These are phyloP conservation scores for Euwallacea similis DNA, from an alignment of 1,140 invertebrate species.

Conservation along the genomic window DNA sequence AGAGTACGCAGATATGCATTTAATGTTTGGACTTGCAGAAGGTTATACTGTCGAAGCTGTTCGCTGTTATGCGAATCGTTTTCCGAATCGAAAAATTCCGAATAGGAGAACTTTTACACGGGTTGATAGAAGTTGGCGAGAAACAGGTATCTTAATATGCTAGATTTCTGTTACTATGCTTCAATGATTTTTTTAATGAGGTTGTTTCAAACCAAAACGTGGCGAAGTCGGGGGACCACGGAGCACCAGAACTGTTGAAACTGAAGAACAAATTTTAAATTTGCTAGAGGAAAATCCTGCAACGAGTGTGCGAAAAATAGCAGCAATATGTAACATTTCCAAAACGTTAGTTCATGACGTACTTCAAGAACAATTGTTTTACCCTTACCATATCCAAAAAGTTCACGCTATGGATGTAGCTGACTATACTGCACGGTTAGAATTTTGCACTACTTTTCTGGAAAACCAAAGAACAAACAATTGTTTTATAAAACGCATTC, in stretches of 20 bases:
- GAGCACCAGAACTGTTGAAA: constrained; percentile 20
- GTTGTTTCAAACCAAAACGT: not conserved
- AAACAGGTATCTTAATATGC: constrained; percentile 1
- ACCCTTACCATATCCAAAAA: constrained; percentile 31
- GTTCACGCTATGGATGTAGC: constrained; percentile 27
- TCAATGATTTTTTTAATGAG: too few relatives aligned
- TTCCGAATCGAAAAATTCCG: not conserved
- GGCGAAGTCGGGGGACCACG: not conserved
- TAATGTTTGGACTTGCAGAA: not conserved
- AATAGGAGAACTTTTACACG: not conserved
- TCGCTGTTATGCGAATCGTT: not conserved
- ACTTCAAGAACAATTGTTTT: constrained; percentile 19
- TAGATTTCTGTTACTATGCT: too few relatives aligned
- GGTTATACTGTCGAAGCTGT: not conserved
- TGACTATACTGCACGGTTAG: constrained; percentile 49
- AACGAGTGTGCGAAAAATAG: constrained; percentile 8
- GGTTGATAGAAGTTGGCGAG: not conserved
- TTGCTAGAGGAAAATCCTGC: constrained; percentile 11
- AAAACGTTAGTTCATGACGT: constrained; percentile 7
- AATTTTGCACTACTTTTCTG: too few relatives aligned
- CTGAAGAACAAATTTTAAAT: constrained; percentile 10
- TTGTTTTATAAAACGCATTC: not conserved
- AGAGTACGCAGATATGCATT: constrained; percentile 4
- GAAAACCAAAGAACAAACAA: not conserved
- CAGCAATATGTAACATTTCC: not conserved